phyloP scores from a whole-genome alignment of 2,888 invertebrate species.

The Cheilosia scutellata region DNA sequence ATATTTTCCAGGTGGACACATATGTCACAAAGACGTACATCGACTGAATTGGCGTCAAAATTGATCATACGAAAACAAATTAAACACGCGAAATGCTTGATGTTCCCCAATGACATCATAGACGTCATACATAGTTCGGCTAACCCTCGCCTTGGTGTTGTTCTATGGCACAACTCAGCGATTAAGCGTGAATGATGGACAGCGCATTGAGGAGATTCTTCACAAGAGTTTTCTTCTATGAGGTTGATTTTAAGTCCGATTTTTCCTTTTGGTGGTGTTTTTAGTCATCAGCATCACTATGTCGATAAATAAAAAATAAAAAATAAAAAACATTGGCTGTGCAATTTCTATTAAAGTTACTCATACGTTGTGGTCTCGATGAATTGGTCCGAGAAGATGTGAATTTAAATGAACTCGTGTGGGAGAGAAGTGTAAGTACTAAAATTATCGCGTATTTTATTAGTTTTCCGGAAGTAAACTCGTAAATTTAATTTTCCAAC shows the following conservation, averaged over 20 bases:
- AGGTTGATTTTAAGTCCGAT: background rate
- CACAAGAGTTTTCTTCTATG: background rate
- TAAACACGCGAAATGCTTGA: background rate
- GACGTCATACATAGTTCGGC: background rate
- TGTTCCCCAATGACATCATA: conserved; percentile 2
- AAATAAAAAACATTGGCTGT: background rate
- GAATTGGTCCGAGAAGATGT: background rate
- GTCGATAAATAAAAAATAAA: conserved; percentile 12
- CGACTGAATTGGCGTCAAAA: background rate
- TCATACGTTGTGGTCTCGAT: background rate
- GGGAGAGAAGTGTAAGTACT: background rate
- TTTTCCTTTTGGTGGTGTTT: background rate
- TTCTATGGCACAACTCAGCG: background rate
- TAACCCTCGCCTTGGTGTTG: background rate
- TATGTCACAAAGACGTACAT: conserved; percentile 5
- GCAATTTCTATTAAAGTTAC: conserved; percentile 8
- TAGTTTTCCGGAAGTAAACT: conserved; percentile 49
- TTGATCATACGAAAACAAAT: background rate
- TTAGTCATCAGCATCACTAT: conserved; percentile 3
- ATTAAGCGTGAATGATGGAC: background rate
- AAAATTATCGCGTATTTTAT: conserved; percentile 3
- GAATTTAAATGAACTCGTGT: background rate
- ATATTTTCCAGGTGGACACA: conserved; percentile 33
- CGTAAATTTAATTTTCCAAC: conserved; percentile 18
- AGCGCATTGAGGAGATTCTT: background rate